Evolutionary conservation across 2,888 invertebrate genomes (phyloP), one percentile per base, ranked within the genome.

Genomic region (Athalia cordata): DNA sequence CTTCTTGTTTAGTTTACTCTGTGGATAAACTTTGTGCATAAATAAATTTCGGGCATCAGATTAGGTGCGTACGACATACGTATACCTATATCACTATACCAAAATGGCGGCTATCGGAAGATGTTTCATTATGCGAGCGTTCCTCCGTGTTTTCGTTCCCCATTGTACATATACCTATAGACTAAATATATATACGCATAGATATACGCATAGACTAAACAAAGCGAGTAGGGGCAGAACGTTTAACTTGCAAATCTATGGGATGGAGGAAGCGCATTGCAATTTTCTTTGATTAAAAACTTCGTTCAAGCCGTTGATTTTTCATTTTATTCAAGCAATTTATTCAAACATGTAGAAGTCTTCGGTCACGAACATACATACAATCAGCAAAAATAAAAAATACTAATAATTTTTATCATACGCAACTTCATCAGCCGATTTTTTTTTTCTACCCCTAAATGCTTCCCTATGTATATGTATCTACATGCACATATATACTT

Each of bases 241-340:
- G 59, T 72, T 72, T 61, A 15, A 72, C 72, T 72, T 72, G 72
- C 72, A 72, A 72, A 72, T 72, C 47, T 9, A 50, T 43, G 6
- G 47, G 13, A 57, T 45, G 1, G 45, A n/a, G 72, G 13, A 43
- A 52, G 55, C 29, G 55, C 50, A 68, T 45, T 13, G 59, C 55
- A 55, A 55, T 55, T n/a, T 8, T 61, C 47, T 47, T 72, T 72
- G 59, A 72, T 61, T 57, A 57, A 72, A 61, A 57, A 72, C 72
- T 59, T 72, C 59, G 52, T 72, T 15, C 9, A 68, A 43, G 11
- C 68, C 29, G 55, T 68, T 68, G 55, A 68, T 68, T 52, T 68
- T 55, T 13, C 29, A 68, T 68, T 68, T 45, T 8, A 13, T 59
- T 9, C 13, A 59, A 13, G 47, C n/a, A 59, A 62, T 62, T 15